These are phyloP conservation scores for Neoscelio sp. DNA, from an alignment of 2,888 invertebrate species.

Conservation along the genomic window DNA sequence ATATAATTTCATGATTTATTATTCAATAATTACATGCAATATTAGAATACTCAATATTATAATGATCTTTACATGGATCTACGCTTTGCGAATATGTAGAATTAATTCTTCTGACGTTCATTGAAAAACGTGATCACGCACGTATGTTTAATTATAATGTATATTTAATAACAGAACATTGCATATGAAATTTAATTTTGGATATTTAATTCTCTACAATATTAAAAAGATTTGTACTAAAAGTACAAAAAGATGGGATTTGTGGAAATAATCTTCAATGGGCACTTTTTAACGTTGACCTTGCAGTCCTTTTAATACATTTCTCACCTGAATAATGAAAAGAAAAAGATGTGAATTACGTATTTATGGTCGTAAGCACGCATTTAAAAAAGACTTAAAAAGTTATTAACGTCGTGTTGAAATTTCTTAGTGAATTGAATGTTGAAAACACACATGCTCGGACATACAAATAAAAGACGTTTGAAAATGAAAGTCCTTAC, in stretches of 20 bases:
- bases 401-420: slow-evolving; percentile 26
- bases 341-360: slow-evolving; percentile 1
- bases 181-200: background rate
- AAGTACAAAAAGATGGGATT: slow-evolving; percentile 16
- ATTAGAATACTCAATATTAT: slow-evolving; percentile 18
- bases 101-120: background rate
- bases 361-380: slow-evolving; percentile 1
- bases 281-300: slow-evolving; percentile 18
- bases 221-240: slow-evolving; percentile 36
- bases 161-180: no score
- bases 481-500: slow-evolving; percentile 55
- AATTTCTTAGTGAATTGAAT: slow-evolving; percentile 41
- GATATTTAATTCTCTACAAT: slow-evolving; percentile 1
- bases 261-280: background rate
- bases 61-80: slow-evolving; percentile 1
- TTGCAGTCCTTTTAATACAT: slow-evolving; percentile 38
- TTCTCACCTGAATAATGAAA: slow-evolving; percentile 1
- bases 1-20: slow-evolving; percentile 48
- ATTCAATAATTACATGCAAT: slow-evolving; percentile 39
- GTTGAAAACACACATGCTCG: slow-evolving; percentile 35
- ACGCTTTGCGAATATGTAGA: no score
- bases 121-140: no score
- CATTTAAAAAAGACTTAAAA: slow-evolving; percentile 23
- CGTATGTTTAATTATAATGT: slow-evolving; percentile 7
- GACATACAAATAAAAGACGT: slow-evolving; percentile 48